A percentile compares a stretch with the other conserved stretches of the same genome.
Conservation (phyloP, 1,140 invertebrate species). For the Melipona quadrifasciata region DNA sequence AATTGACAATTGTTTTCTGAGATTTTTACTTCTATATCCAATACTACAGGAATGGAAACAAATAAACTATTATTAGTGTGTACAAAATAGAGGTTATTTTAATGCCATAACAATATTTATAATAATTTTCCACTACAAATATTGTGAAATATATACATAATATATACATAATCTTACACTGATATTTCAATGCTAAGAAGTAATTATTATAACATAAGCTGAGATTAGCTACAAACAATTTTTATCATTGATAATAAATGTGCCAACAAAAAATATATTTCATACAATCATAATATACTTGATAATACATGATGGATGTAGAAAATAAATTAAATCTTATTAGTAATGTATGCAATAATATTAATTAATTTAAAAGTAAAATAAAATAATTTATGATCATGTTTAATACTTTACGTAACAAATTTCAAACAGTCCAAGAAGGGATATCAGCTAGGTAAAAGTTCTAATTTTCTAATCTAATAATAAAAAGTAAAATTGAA, state of each 20-base stretch:
- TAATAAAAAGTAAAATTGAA: slow-evolving; percentile 2
- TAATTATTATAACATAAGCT: background rate
- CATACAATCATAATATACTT: background rate
- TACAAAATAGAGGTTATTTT: slow-evolving; percentile 21
- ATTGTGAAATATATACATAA: background rate
- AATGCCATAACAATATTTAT: background rate
- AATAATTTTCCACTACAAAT: background rate
- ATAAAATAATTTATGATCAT: slow-evolving; percentile 65
- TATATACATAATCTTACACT: background rate
- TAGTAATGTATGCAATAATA: background rate
- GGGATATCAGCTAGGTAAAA: slow-evolving; percentile 81
- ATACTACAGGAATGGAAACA: background rate
- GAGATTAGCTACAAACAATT: background rate
- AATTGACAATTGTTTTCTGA: background rate
- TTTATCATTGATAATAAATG: background rate
- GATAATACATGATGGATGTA: background rate
- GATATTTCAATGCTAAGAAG: background rate
- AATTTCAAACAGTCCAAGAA: slow-evolving; percentile 82
- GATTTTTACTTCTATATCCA: background rate
- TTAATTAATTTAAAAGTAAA: background rate
- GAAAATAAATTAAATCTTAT: background rate
- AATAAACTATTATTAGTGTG: background rate
- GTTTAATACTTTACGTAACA: slow-evolving; percentile 81
- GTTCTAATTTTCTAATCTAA: background rate
- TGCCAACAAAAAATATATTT: background rate